These are phyloP conservation scores for Echeneis naucrates DNA, from an alignment of 2,797 vertebrate genomes.

Conservation along the genomic window DNA sequence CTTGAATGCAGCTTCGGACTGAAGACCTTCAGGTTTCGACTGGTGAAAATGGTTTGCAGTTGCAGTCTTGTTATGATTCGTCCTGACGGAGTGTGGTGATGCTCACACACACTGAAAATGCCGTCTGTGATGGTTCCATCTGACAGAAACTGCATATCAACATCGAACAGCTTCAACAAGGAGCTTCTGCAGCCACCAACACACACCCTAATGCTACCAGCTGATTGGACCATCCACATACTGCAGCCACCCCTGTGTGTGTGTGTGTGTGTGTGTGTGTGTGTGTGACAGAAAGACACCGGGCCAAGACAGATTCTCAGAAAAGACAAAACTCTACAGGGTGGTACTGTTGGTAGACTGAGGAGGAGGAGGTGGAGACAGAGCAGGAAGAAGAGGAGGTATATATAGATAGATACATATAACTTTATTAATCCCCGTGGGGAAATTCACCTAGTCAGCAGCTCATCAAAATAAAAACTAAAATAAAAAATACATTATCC, in stretches of 20 bases:
- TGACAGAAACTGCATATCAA: conserved; percentile 9
- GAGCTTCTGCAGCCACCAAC: conserved; percentile 12
- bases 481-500: no score
- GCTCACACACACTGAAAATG: background rate
- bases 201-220: conserved; percentile 48
- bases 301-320: conserved; percentile 16
- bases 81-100: background rate
- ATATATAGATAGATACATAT: no score
- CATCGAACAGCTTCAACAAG: conserved; percentile 11
- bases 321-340: background rate
- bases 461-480: no score
- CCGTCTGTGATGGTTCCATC: background rate
- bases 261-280: no score
- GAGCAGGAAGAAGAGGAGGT: no score
- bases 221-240: conserved; percentile 59
- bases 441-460: no score
- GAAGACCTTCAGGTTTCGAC: no score
- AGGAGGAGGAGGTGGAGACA: background rate
- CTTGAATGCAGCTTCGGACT: no score
- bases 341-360: conserved; percentile 5
- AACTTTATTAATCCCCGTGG: no score
- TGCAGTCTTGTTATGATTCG: no score
- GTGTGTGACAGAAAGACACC: conserved; percentile 3
- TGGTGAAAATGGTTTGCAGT: no score
- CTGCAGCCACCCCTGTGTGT: background rate